Base-by-base conservation (phyloP, 2,797 vertebrate genomes). In the Gallinago stenura region DNA sequence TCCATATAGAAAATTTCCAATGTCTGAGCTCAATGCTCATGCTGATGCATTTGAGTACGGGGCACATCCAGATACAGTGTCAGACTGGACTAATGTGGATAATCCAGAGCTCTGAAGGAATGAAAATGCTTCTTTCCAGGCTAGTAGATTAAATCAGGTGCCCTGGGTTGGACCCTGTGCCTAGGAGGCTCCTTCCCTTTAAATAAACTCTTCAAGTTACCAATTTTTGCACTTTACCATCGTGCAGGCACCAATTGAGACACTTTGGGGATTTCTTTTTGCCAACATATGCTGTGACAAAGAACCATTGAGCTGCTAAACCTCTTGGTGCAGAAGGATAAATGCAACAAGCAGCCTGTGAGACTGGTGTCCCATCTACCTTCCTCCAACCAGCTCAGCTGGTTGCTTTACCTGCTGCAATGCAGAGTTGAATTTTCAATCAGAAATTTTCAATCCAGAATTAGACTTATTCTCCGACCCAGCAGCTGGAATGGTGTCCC, bases 41-140 rank as follows among this genome's bases (percentile, higher is more conserved):
- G 70, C 12, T 0, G 0, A 16, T 30, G 7, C 12, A 4, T 22
- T 53, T 7, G 65, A 37, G 24, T 2, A 4, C 0, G 0, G 72
- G 54, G 8, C 8, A 6, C 8, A 1, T 56, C 80, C 80, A 51
- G 46, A 9, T 20, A 61, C 41, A 58, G 45, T 37, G 5, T 39
- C 61, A 31, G 31, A 2, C n/a, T 16, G 53, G 26, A 3, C 11
- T 57, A 5, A n/a, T 0, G 0, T 31, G 65, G 53, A 5, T 41
- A 21, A 83, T 45, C 21, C 57, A 65, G 8, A 43, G 46, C 54
- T 61, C 50, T 31, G 57, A 25, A 31, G 26, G 33, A 69, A 65
- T 41, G 60, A 25, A 92, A 80, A 48, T 50, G 10, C 60, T 50
- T 41, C 45, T 79, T 58, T 77, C 30, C 28, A 43, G 58, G 20